Evolutionary conservation across 2,113 vertebrate genomes (phyloP).

Genomic region (Monarcha castaneiventris): DNA sequence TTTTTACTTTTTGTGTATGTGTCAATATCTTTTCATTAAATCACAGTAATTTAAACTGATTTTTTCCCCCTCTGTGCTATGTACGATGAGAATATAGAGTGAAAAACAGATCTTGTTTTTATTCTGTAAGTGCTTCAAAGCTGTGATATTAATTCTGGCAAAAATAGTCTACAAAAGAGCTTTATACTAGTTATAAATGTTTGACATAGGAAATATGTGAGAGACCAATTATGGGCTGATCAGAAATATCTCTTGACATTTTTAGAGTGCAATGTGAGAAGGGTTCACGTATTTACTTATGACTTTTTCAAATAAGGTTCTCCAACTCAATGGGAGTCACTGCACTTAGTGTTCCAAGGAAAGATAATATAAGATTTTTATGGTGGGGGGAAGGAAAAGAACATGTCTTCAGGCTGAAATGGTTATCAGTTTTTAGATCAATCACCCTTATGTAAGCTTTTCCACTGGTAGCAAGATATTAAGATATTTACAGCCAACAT

Average conservation of each 20-base stretch:
- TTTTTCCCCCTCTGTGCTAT: background rate
- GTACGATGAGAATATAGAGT: background rate
- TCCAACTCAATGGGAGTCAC: background rate
- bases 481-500: conserved; percentile 30
- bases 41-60: background rate
- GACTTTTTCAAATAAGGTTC: background rate
- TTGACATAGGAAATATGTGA: conserved; percentile 5
- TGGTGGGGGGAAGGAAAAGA: background rate
- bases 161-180: background rate
- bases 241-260: conserved; percentile 42
- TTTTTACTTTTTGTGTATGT: background rate
- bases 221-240: conserved; percentile 19
- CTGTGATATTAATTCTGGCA: background rate
- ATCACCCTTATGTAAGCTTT: background rate
- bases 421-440: conserved; percentile 4
- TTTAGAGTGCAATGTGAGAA: background rate
- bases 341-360: background rate
- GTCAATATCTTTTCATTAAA: background rate
- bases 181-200: background rate
- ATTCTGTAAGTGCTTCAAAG: background rate
- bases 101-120: background rate
- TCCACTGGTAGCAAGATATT: background rate
- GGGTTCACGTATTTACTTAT: conserved; percentile 20
- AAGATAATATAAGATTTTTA: background rate
- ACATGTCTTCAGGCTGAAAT: background rate